Evolutionary conservation across 2,113 vertebrate genomes (phyloP), one percentile per base, ranked within the genome.

Genomic region (Psilopsiagon aurifrons): DNA sequence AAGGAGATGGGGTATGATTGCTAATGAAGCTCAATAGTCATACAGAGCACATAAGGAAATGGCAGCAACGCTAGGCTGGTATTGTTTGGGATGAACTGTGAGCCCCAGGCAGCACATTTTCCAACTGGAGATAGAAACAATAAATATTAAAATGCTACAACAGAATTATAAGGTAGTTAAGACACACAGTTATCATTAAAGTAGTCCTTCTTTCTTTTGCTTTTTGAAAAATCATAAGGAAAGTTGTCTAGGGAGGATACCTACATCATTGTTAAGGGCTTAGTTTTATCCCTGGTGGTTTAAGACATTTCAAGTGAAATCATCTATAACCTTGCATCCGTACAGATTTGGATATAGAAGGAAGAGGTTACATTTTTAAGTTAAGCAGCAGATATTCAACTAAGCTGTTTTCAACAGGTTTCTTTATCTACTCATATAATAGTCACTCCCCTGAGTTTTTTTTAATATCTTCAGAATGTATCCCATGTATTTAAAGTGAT

Each of bases 51-150:
- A 46, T 8, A 52, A 75, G 64, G 74, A 94, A 90, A 73, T 3
- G 12, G 52, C 33, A 92, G 49, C 39, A 35, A 84, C 82, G 43
- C 35, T 78, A 75, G 55, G 52, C 35, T 91, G 43, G 22, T 75
- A 55, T 35, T 74, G 51, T 35, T 81, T 44, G 55, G 44, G 91
- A 78, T 64, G 83, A 95, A 43, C 70, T 19, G 15, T 17, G 54
- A 87, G 83, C 83, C 89, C 16, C 76, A 90, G 85, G 85, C 86
- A 83, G 33, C 82, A 85, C 81, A 90, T 88, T 95, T 94, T 88
- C 82, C 81, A 83, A 33, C 44, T 83, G 67, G 54, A 87, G 60
- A 31, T 28, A 73, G 83, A 75, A 86, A 57, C 39, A 86, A 7
- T 81, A 68, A 90, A 70, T 62, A 92, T 64, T 71, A 84, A 88